Evolutionary conservation across 1,140 invertebrate species (phyloP).

Genomic region (Aphelenchoides besseyi): DNA sequence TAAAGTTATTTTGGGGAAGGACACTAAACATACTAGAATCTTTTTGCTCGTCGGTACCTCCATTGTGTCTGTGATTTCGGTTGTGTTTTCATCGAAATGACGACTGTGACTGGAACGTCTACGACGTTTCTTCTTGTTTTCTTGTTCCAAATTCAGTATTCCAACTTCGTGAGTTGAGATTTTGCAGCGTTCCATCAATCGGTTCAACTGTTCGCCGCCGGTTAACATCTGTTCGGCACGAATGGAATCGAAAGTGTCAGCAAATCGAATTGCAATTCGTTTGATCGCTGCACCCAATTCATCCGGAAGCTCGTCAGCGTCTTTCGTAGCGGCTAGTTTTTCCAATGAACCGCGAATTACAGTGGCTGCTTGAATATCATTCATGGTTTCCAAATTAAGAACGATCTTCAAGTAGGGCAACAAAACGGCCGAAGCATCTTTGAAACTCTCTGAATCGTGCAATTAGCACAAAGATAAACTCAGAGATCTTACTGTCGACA

Average conservation of each 20-base stretch:
- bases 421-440: conserved; percentile 17
- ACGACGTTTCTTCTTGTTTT: conserved; percentile 28
- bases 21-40: conserved; percentile 3
- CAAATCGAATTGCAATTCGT: conserved; percentile 2
- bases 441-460: conserved; percentile 22
- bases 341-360: conserved; percentile 10
- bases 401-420: conserved; percentile 14
- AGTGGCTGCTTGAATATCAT: conserved; percentile 9
- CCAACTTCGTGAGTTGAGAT: conserved; percentile 32
- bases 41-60: not conserved
- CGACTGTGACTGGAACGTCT: conserved; percentile 11
- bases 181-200: conserved; percentile 29
- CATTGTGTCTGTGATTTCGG: not conserved
- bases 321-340: conserved; percentile 7
- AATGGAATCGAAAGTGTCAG: conserved; percentile 25
- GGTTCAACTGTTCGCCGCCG: not conserved
- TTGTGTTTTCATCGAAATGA: conserved; percentile 4
- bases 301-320: conserved; percentile 16
- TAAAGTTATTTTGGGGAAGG: not conserved
- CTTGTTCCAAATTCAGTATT: conserved; percentile 22
- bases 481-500: conserved; percentile 13
- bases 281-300: conserved; percentile 21
- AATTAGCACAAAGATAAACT: conserved; percentile 10
- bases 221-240: conserved; percentile 31
- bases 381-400: conserved; percentile 33